These are phyloP conservation scores for Peromyscus californicus DNA, from an alignment of 2,113 vertebrate genomes.

Conservation along the genomic window DNA sequence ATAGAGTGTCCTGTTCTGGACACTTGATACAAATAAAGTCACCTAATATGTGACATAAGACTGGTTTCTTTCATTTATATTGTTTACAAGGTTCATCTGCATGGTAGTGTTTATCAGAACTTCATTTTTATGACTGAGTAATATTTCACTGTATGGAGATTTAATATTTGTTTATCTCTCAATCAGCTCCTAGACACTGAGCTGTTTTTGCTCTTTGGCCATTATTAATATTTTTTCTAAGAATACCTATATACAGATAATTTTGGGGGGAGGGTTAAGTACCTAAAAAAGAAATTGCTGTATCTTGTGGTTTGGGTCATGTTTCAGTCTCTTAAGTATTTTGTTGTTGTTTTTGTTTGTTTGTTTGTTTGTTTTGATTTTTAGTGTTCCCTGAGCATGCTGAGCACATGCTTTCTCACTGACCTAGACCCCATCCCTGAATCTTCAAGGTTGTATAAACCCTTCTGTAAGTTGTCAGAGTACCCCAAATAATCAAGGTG, in stretches of 20 bases:
- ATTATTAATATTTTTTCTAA: neutral
- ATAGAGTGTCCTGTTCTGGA: neutral
- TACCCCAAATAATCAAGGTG: neutral
- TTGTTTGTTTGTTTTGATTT: neutral
- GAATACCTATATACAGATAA: neutral
- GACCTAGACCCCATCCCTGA: neutral
- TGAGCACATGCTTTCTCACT: neutral
- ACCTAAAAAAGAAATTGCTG: neutral
- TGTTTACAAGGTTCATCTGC: neutral
- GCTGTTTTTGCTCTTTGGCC: neutral
- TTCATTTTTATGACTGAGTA: neutral
- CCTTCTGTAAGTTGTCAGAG: neutral
- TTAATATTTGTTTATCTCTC: neutral
- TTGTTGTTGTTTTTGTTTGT: too few relatives aligned
- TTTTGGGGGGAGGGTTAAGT: neutral
- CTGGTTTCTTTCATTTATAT: neutral
- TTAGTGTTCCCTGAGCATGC: neutral
- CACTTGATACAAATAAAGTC: neutral
- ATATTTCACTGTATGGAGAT: neutral
- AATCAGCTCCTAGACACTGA: neutral
- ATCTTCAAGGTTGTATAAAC: neutral
- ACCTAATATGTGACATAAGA: neutral
- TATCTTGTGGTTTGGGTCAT: neutral
- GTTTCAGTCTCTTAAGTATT: slow-evolving; percentile 41
- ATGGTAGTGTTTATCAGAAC: neutral